Conservation (phyloP, 2,888 invertebrate species). For the Bugula neritina region DNA sequence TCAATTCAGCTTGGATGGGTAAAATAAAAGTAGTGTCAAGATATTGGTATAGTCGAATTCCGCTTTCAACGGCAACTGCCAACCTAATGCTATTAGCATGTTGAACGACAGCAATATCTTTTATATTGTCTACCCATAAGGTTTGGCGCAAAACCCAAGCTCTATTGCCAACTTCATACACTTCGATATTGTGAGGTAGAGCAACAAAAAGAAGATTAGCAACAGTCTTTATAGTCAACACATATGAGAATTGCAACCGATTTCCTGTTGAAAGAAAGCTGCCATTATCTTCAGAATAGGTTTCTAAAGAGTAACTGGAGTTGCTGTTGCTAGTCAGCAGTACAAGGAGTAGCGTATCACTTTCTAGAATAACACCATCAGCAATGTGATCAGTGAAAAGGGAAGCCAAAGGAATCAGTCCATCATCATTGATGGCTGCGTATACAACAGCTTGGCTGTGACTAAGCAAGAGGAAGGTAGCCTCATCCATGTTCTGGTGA, state of each 20-base stretch:
- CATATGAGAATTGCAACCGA: conserved; percentile 31
- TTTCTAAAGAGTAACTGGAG: background rate
- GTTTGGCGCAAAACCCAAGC: background rate
- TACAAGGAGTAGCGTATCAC: background rate
- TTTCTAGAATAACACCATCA: no score
- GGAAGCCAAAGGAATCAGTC: no score
- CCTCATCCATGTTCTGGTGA: no score
- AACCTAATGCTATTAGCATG: background rate
- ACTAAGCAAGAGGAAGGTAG: no score
- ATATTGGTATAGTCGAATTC: background rate
- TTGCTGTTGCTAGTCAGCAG: background rate
- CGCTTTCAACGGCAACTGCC: background rate
- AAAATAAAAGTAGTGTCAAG: background rate
- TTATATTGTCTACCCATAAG: background rate
- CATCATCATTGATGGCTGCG: no score
- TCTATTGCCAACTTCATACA: background rate
- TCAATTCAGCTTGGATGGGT: background rate
- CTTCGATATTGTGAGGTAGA: background rate
- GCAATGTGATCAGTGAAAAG: no score
- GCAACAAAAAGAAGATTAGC: background rate
- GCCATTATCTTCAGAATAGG: background rate
- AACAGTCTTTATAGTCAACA: conserved; percentile 20
- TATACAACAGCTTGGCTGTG: no score
- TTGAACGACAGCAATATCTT: background rate
- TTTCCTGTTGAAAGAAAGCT: background rate